Base-by-base conservation (phyloP, 2,888 invertebrate genomes). In the Boloria euphrosyne region DNA sequence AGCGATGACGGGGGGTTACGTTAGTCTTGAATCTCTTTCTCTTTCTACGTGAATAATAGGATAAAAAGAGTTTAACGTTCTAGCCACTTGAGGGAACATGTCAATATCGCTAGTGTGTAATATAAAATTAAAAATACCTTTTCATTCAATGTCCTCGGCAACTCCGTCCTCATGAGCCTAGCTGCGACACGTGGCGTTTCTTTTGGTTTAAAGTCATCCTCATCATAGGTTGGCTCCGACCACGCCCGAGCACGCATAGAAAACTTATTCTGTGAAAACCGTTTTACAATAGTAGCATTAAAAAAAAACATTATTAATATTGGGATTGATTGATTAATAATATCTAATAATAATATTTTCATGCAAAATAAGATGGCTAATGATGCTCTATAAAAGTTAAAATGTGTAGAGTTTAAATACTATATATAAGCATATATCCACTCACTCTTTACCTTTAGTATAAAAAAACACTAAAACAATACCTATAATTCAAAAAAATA, bases 241-340 rank as follows among this genome's bases (percentile, higher is more conserved):
- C 96, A 97, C 18, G 96, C 97, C 74, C 96, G 94, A 66, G 96
- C 95, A 57, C 97, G 93, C 79, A 96, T 95, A 73, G 95, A 95
- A 87, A 97, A 97, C 85, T 97, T 97, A 77, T 93, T 95, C 97
- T 97, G 92, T 60, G 67, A 18, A 62, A 55, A 13, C n/a, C n/a
- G 27, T 57, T 46, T 10, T 49, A 10, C 27, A 14, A 66, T 16
- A 59, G 46, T 57, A 18, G 47, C 17, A 18, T 47, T 49, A 5
- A 46, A 22, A 46, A 46, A n/a, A 27, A n/a, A 55, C 14, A n/a
- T 55, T 44, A 4, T 46, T 18, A 38, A 10, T 38, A 7, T 38
- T 38, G 2, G 10, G 7, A 7, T 10, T 46, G 10, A 10, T 16
- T 52, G 1, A n/a, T 22, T 43, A 18, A 7, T 44, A n/a, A 44